Evolutionary conservation across 2,113 vertebrate genomes (phyloP), one percentile per base, ranked within the genome.

Genomic region (Aplodontia rufa): DNA sequence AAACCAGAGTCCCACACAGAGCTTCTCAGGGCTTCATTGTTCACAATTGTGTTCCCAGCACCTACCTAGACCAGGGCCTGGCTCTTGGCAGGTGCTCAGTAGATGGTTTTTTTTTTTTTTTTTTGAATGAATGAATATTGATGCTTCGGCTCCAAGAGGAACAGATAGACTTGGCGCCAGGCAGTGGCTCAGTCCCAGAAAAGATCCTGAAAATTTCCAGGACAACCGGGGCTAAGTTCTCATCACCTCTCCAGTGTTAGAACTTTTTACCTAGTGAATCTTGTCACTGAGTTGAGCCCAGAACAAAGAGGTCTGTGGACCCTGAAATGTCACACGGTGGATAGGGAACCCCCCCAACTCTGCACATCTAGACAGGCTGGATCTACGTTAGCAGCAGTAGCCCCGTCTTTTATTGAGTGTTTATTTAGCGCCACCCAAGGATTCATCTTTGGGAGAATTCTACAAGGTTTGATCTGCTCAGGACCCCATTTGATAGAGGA

Each of bases 111-210:
- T n/a, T n/a, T n/a, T n/a, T n/a, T n/a, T n/a, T n/a, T 81, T 92
- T 86, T 60, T 58, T 81, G 93, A 93, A 88, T 79, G 93, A 90
- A 86, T 83, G n/a, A 92, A 68, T 84, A 32, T 49, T 1, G 40
- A 81, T 35, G 28, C 13, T n/a, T 5, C 37, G 24, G 58, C 40
- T 60, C 28, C n/a, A 0, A 1, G 35, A 74, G 35, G 40, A 60
- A 64, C 28, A 6, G 0, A 1, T 66, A 87, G 35, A 81, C 28
- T 13, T 17, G 51, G 47, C 5, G 1, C 6, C 28, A 22, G 37
- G 35, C 88, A 84, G 55, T 1, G 5, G n/a, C 49, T 9, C 28
- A 68, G 53, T 35, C 72, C 84, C 69, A 58, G 69, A 79, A 55
- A 58, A 53, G 72, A 22, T 42, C 45, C 69, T 80, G 32, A 60